phyloP scores from a whole-genome alignment of 2,888 invertebrate species.

The Serrognathus titanus region DNA sequence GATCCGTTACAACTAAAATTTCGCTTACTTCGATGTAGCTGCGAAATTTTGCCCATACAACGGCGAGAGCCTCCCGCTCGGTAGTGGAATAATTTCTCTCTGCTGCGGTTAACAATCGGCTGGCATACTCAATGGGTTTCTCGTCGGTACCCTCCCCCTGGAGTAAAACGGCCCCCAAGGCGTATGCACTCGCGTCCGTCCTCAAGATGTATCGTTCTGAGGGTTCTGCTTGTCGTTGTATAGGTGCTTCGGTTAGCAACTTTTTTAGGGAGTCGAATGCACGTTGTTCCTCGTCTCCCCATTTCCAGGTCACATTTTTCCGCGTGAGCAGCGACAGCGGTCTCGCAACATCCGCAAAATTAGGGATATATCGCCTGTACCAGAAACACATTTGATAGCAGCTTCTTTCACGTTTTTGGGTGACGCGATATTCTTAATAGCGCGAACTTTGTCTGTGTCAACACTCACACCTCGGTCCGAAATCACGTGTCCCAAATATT shows the following conservation, averaged over 20 bases:
- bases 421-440: slow-evolving; percentile 11
- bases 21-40: slow-evolving; percentile 42
- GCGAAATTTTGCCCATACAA: slow-evolving; percentile 41
- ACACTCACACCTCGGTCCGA: slow-evolving; percentile 12
- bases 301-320: slow-evolving; percentile 20
- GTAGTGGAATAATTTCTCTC: slow-evolving; percentile 30
- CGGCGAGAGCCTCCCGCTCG: slow-evolving; percentile 30
- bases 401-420: slow-evolving; percentile 16
- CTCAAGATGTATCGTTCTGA: slow-evolving; percentile 25
- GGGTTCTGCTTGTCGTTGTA: slow-evolving; percentile 25
- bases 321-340: slow-evolving; percentile 18
- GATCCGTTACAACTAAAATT: slow-evolving; percentile 45
- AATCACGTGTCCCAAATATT: slow-evolving; percentile 24
- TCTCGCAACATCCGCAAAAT: slow-evolving; percentile 18
- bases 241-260: slow-evolving; percentile 23
- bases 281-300: slow-evolving; percentile 15
- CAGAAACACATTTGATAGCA: slow-evolving; percentile 22
- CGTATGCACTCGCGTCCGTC: slow-evolving; percentile 31
- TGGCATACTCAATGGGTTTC: slow-evolving; percentile 31
- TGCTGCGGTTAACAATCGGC: slow-evolving; percentile 26
- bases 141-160: slow-evolving; percentile 25
- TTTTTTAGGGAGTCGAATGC: slow-evolving; percentile 25
- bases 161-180: slow-evolving; percentile 24
- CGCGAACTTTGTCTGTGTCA: slow-evolving; percentile 14
- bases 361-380: slow-evolving; percentile 22